phyloP scores from a whole-genome alignment of 2,797 vertebrate genomes.

The Leptoclinus maculatus region DNA sequence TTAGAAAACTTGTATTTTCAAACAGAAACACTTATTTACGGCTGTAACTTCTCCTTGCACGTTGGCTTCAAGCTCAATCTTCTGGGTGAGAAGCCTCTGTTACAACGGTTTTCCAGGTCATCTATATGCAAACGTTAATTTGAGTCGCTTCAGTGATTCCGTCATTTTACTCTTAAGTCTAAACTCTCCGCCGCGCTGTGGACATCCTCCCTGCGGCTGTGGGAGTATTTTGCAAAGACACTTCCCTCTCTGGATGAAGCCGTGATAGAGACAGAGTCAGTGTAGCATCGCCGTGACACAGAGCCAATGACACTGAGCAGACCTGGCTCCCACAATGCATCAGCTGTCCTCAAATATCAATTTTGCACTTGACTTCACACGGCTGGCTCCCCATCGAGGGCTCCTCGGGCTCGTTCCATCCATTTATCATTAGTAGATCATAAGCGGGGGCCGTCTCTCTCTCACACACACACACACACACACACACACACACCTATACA shows the following conservation, averaged over 20 bases:
- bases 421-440: constrained; percentile 88
- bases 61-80: not conserved
- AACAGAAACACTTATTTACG: not conserved
- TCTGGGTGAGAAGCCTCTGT: not conserved
- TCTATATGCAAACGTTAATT: constrained; percentile 40
- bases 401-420: constrained; percentile 83
- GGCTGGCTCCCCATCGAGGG: constrained; percentile 76
- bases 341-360: constrained; percentile 88
- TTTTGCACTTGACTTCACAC: constrained; percentile 91
- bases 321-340: constrained; percentile 80
- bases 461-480: not conserved
- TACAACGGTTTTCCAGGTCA: constrained; percentile 14
- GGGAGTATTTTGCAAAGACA: constrained; percentile 34
- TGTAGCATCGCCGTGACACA: constrained; percentile 58
- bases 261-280: constrained; percentile 50
- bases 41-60: no score
- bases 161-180: constrained; percentile 25
- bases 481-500: not conserved
- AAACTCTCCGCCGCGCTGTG: not conserved
- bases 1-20: not conserved
- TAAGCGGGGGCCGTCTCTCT: constrained; percentile 57
- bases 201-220: constrained; percentile 39
- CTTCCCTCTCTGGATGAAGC: constrained; percentile 51
- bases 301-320: constrained; percentile 61
- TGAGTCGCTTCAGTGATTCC: constrained; percentile 25